Evolutionary conservation across 2,888 invertebrate genomes (phyloP), one percentile per base, ranked within the genome.

Genomic region (Drosophila borealis): DNA sequence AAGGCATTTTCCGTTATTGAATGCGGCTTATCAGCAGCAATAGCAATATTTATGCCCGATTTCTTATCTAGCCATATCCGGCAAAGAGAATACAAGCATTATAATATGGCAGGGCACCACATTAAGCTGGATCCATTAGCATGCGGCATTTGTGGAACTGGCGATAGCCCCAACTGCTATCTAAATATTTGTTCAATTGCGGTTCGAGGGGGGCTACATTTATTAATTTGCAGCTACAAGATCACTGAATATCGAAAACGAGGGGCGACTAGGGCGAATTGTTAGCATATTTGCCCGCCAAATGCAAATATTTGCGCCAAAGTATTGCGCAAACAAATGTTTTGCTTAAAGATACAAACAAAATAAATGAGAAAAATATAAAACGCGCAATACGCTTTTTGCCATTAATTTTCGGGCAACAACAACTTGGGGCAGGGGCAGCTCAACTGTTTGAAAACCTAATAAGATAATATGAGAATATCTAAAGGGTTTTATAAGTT

Each of bases 221-320:
- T 88, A 85, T 88, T 85, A 88, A 85, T 88, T 85, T 88, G 74
- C 82, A 71, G 83, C 83, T 77, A 70, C 83, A 81, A 87, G 84
- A 88, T 84, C 89, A 87, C 51, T 84, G 83, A 78, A 55, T 70
- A 80, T 81, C 79, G 81, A 72, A 57, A 66, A 73, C 62, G 51
- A 19, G 4, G 8, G 2, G 14, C 5, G 37, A 8, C 11, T 14
- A 10, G 10, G 39, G 10, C 19, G 71, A 71, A 73, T 59, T 62
- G 59, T 75, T 72, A 51, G 53, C 68, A 59, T 83, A 80, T 86
- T 88, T 85, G 70, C 63, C 54, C 49, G 68, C 25, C 74, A 73
- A 80, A 78, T 68, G 70, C 75, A 71, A 84, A 83, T 84, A 84
- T 84, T 88, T 88, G 76, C 67, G 25, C 34, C 63, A 82, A 82